These are phyloP conservation scores for Palloptera scutellata DNA, from an alignment of 2,888 invertebrate species.

Conservation along the genomic window DNA sequence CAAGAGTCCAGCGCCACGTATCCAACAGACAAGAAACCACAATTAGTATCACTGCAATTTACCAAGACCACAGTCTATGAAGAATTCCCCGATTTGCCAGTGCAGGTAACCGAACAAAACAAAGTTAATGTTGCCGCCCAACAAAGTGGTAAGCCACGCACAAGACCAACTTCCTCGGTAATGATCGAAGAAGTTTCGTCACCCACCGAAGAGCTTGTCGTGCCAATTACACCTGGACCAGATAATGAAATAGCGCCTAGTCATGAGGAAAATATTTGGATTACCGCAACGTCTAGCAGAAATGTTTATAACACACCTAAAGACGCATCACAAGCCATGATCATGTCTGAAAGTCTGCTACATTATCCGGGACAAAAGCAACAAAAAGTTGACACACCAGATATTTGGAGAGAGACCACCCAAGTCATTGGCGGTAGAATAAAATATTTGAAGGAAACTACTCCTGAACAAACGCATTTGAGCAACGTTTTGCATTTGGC, in stretches of 20 bases:
- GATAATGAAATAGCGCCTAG: conserved; percentile 48
- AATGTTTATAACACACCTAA: conserved; percentile 41
- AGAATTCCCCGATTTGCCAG: conserved; percentile 50
- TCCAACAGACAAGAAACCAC: conserved; percentile 38
- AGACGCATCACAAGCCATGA: conserved; percentile 50
- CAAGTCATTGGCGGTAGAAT: conserved; percentile 67
- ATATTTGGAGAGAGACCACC: conserved; percentile 67
- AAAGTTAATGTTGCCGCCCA: conserved; percentile 53
- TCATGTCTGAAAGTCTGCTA: conserved; percentile 54
- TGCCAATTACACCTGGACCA: conserved; percentile 66
- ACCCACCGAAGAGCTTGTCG: conserved; percentile 64
- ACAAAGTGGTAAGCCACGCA: conserved; percentile 43
- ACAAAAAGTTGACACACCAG: conserved; percentile 28
- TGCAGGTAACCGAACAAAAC: conserved; percentile 52
- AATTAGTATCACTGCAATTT: conserved; percentile 54
- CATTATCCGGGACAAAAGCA: conserved; percentile 54
- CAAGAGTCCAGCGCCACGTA: conserved; percentile 29
- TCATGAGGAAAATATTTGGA: conserved; percentile 52
- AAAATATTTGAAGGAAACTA: conserved; percentile 66
- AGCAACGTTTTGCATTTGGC: conserved; percentile 72
- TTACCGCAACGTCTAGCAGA: conserved; percentile 42
- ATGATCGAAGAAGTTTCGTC: conserved; percentile 68
- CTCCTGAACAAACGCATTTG: conserved; percentile 68
- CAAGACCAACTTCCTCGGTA: conserved; percentile 64
- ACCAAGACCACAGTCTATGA: conserved; percentile 56